Conservation (phyloP, 1,140 invertebrate genomes). For the Gonatopus flavifemur region DNA sequence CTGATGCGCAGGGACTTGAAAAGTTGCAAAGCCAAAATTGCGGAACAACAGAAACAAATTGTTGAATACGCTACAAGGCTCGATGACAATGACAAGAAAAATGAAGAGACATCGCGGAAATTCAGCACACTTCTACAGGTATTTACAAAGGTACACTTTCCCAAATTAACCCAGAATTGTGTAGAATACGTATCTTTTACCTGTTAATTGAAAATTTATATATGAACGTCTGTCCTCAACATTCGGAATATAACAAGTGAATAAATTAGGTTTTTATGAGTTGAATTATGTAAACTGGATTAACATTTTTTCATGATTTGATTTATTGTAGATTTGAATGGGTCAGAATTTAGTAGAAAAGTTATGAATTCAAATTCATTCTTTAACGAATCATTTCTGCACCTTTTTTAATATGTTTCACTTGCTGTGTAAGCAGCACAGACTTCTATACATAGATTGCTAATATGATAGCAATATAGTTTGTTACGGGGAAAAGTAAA, state of each 20-base stretch:
- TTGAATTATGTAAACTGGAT: no score
- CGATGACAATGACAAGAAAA: conserved; percentile 87
- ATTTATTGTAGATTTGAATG: no score
- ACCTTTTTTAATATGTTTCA: no score
- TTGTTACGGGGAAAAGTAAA: no score
- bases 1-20: conserved; percentile 75
- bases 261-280: neutral
- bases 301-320: no score
- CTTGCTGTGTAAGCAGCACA: no score
- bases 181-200: neutral
- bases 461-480: no score
- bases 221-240: neutral
- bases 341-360: no score
- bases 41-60: conserved; percentile 81
- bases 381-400: no score
- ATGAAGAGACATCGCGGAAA: conserved; percentile 83
- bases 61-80: conserved; percentile 78
- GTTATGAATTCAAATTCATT: no score
- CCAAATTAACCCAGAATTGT: no score
- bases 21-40: conserved; percentile 76
- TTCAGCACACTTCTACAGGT: conserved; percentile 85
- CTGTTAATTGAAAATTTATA: neutral
- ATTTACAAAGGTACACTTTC: conserved; percentile 51
- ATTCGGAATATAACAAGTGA: conserved; percentile 7
- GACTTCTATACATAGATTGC: no score